phyloP scores from a whole-genome alignment of 2,797 vertebrate species.

The Myiotriccus ornatus region DNA sequence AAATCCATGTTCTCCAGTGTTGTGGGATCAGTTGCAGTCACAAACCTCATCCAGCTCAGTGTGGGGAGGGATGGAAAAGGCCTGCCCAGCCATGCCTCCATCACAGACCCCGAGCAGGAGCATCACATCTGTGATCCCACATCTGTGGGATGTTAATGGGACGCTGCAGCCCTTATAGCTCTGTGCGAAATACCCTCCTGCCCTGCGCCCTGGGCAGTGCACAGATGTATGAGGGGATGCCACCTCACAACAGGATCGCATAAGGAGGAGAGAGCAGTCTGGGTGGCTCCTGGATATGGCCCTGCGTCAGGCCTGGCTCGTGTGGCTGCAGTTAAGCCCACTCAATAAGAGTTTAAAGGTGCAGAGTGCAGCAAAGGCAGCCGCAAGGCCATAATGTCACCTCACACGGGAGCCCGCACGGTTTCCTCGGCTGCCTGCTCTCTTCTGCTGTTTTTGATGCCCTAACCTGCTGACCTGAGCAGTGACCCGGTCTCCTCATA shows the following conservation, averaged over 20 bases:
- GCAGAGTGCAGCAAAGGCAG: not conserved
- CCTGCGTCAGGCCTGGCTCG: not conserved
- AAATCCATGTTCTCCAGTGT: accelerated
- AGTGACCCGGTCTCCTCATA: not conserved
- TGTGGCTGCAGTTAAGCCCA: not conserved
- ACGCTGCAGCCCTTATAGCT: not conserved
- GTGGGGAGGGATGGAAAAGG: not conserved
- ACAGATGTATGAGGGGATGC: not conserved
- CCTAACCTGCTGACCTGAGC: slow-evolving; percentile 29
- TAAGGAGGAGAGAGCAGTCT: accelerated
- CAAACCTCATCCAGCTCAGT: not conserved
- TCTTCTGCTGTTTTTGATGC: slow-evolving; percentile 38
- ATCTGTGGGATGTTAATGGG: not conserved
- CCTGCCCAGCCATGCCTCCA: not conserved
- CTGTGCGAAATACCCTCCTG: not conserved
- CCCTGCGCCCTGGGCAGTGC: accelerated
- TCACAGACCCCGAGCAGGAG: not conserved
- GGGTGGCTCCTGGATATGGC: accelerated
- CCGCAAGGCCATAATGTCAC: not conserved
- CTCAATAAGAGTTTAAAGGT: slow-evolving; percentile 14
- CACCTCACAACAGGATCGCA: not conserved
- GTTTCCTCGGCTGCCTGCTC: not conserved
- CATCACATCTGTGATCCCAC: accelerated
- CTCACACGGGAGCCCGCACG: accelerated
- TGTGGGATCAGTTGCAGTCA: not conserved